Base-by-base conservation (phyloP, 2,113 vertebrate genomes). In the Centrocercus urophasianus region DNA sequence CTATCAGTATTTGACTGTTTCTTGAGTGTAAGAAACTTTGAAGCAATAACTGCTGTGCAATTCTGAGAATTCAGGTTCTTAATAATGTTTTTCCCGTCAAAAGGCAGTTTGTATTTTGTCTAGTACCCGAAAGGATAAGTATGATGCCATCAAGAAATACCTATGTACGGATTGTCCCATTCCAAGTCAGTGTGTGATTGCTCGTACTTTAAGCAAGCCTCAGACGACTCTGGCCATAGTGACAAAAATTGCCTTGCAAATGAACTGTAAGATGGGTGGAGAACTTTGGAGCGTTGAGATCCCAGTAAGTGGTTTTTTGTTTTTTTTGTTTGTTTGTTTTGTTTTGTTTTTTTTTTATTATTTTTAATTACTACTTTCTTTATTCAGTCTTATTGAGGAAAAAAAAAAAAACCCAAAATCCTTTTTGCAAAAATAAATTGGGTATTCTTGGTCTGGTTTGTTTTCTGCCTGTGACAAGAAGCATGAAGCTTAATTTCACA, bases 241-340 rank as follows among this genome's bases (percentile, higher is more conserved):
- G 17, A 99, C 99, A 18, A 99, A 99, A 97, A 99, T 99, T 12
- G 98, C 98, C 20, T 94, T 99, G 50, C 99, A 99, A 94, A 99
- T 99, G 97, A 98, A 98, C 76, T 99, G 99, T 94, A 99, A 99
- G 97, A 99, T 99, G 98, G 99, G 99, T 17, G 99, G 99, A 89
- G 99, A 99, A 34, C 98, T 99, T 17, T 99, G 99, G 99, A 98
- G 98, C 8, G 97, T 99, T 4, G 99, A 99, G 79, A 99, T 99
- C 74, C 99, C 99, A 1, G 99, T 99, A 95, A 98, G 98, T 97
- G 67, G 5, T 18, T 16, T 43, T 14, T 43, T 28, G 45, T 8
- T 38, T 50, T 50, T 34, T 34, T 34, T 34, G 34, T 34, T 6
- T n/a, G 34, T 25, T 10, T 2, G 0, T 3, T 38, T 40, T 25